These are phyloP conservation scores for Diuraphis noxia DNA, from an alignment of 1,140 invertebrate genomes.

Conservation along the genomic window DNA sequence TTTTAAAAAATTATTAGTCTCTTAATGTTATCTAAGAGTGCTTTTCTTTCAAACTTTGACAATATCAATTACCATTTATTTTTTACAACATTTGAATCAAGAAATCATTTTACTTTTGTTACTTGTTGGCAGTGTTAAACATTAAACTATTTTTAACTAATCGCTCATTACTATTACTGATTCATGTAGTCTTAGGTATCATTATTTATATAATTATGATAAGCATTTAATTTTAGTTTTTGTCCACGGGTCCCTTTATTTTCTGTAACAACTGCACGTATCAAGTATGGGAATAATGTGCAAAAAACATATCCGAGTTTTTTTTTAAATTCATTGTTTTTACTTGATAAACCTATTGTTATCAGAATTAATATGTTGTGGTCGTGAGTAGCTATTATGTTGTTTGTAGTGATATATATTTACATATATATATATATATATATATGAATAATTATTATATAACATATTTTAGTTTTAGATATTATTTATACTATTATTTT, in stretches of 20 bases:
- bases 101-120: background rate
- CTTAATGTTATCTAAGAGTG: background rate
- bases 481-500: slow-evolving; percentile 30
- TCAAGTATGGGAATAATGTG: background rate
- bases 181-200: slow-evolving; percentile 11
- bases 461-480: slow-evolving; percentile 25
- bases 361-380: slow-evolving; percentile 1
- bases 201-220: background rate
- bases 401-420: slow-evolving; percentile 38
- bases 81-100: slow-evolving; percentile 8
- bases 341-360: slow-evolving; percentile 14
- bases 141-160: slow-evolving; percentile 29
- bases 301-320: slow-evolving; percentile 44
- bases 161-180: slow-evolving; percentile 38
- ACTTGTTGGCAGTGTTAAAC: slow-evolving; percentile 44
- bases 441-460: background rate
- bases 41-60: slow-evolving; percentile 28
- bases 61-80: slow-evolving; percentile 37
- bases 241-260: background rate
- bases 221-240: slow-evolving; percentile 22
- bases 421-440: background rate
- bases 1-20: background rate
- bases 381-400: slow-evolving; percentile 48
- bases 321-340: slow-evolving; percentile 33
- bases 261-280: slow-evolving; percentile 10